phyloP scores from a whole-genome alignment of 1,140 invertebrate genomes.

The Schmidtea mediterranea region DNA sequence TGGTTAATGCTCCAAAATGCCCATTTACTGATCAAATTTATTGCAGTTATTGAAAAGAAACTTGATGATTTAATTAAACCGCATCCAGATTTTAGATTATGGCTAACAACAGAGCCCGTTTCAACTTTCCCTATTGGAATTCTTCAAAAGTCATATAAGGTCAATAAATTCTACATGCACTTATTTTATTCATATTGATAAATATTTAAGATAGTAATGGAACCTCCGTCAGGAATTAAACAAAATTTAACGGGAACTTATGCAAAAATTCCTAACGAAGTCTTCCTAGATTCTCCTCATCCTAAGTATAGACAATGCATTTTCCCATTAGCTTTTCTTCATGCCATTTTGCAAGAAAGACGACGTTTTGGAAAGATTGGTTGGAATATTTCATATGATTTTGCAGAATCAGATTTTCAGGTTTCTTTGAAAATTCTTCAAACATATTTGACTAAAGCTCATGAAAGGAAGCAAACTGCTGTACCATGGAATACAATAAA shows the following conservation, averaged over 20 bases:
- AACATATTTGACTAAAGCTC: slow-evolving; percentile 43
- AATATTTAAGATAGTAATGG: slow-evolving; percentile 48
- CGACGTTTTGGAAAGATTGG: slow-evolving; percentile 68
- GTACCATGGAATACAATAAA: slow-evolving; percentile 72
- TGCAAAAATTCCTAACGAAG: slow-evolving; percentile 44
- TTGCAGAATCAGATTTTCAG: slow-evolving; percentile 63
- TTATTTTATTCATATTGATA: slow-evolving; percentile 43
- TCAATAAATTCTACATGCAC: slow-evolving; percentile 38
- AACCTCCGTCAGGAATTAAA: slow-evolving; percentile 61
- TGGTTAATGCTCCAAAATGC: slow-evolving; percentile 54
- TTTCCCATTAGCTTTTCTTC: slow-evolving; percentile 61
- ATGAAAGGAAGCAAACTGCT: slow-evolving; percentile 36
- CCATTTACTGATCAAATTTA: slow-evolving; percentile 60
- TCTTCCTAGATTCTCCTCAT: slow-evolving; percentile 44
- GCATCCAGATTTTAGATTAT: slow-evolving; percentile 62
- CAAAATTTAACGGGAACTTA: slow-evolving; percentile 61
- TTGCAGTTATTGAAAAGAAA: slow-evolving; percentile 56
- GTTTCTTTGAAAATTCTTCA: slow-evolving; percentile 54
- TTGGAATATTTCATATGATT: slow-evolving; percentile 71
- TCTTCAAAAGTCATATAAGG: slow-evolving; percentile 52
- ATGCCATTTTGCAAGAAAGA: slow-evolving; percentile 57
- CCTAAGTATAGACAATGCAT: slow-evolving; percentile 40
- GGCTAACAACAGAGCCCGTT: slow-evolving; percentile 61
- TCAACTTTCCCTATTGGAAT: slow-evolving; percentile 58
- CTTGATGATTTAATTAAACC: slow-evolving; percentile 34